Base-by-base conservation (phyloP, 1,140 invertebrate species). In the Eciton burchellii region DNA sequence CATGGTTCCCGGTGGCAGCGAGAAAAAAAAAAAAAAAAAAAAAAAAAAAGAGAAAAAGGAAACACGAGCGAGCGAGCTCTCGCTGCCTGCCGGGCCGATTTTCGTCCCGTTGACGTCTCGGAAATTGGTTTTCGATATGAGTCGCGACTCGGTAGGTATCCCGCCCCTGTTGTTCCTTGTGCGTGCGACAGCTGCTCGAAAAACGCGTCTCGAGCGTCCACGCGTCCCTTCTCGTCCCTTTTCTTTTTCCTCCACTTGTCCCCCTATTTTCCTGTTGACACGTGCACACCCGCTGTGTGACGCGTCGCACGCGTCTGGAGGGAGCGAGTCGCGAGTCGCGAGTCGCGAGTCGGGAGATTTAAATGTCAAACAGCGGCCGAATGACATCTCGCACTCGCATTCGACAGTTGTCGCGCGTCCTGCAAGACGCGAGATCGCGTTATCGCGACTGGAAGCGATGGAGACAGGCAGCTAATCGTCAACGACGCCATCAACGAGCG, bases 61-160 rank as follows among this genome's bases (percentile, higher is more conserved):
- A 77, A 63, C 35, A 35, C 6, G 6, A 77, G 57, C 77, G 81
- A 35, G 29, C 85, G 59, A 82, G 82, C 56, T 84, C 83, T 77
- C 82, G 74, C 56, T 76, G 74, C 56, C 81, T 54, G 84, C 56
- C 81, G 74, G n/a, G 62, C 84, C 85, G 84, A 90, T 88, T 86
- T 35, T 85, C 83, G 82, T 84, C 86, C 84, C 81, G 86, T 84
- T 83, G 89, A 90, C 88, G 79, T 88, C 81, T 90, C 87, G 89
- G 87, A 90, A 90, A 90, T 90, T 90, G 89, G 86, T 90, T 90
- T 90, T 89, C 88, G 83, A 87, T 86, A 79, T 83, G 83, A 82
- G 83, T 54, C 85, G 65, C 84, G 60, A 70, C 72, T n/a, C n/a
- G n/a, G 70, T 72, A 86, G 82, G 71, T 83, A 84, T 73, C 86